Evolutionary conservation across 53 echinoderm and acorn worm genomes (phyloP).

Genomic region (Pentamera pediparva): DNA sequence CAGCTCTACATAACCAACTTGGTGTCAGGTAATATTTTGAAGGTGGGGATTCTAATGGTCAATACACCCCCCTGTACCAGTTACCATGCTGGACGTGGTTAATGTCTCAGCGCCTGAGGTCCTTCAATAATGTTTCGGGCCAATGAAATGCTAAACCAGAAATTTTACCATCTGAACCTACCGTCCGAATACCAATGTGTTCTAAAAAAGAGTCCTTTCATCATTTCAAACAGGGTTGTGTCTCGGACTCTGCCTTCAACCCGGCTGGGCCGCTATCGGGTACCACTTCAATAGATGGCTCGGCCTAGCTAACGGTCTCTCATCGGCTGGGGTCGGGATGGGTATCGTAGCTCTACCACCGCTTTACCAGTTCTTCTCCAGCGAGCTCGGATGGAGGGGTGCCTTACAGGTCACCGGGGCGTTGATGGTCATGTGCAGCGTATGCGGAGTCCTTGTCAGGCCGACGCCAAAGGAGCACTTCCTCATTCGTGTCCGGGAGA

Average conservation of each 20-base stretch:
- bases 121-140: too few species aligned
- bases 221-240: neutral
- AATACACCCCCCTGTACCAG: too few species aligned
- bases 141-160: too few species aligned
- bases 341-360: conserved; percentile 46
- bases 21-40: conserved; percentile 15
- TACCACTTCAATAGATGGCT: conserved; percentile 34
- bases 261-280: conserved; percentile 5
- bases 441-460: conserved; percentile 30
- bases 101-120: too few species aligned
- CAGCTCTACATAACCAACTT: conserved; percentile 12
- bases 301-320: conserved; percentile 43
- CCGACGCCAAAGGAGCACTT: conserved; percentile 28
- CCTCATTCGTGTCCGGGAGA: neutral
- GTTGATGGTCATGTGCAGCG: conserved; percentile 2
- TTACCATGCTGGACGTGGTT: too few species aligned
- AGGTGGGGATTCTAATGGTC: too few species aligned
- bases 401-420: conserved; percentile 34
- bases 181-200: too few species aligned
- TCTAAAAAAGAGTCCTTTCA: too few species aligned
- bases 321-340: conserved; percentile 42
- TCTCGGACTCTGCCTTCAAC: conserved; percentile 20
- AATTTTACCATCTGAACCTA: too few species aligned
- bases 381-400: conserved; percentile 32
- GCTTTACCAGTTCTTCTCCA: conserved; percentile 24